Percentiles rank a stretch among this genome's conserved stretches.
Evolutionary conservation across 2,797 vertebrate genomes (phyloP).

Genomic region (Coreius guichenoti): DNA sequence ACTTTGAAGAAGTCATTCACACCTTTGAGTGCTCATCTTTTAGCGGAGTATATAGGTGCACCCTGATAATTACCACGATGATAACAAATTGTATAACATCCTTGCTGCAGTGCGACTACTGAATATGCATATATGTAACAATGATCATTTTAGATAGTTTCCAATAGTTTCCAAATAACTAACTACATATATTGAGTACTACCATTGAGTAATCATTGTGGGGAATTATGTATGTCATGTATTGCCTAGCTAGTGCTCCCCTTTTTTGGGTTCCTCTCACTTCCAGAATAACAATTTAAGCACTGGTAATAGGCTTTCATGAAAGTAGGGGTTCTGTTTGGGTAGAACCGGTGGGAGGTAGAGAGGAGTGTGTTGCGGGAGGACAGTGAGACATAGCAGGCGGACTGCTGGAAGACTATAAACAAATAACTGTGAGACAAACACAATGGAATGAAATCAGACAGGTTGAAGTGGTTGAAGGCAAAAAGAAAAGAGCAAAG

Average conservation of each 20-base stretch:
- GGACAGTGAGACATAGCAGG: slow-evolving; percentile 27
- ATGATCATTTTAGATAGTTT: neutral
- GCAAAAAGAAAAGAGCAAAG: slow-evolving; percentile 14
- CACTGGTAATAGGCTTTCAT: neutral
- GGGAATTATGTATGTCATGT: neutral
- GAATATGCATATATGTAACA: slow-evolving; percentile 14
- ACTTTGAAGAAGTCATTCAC: slow-evolving; percentile 7
- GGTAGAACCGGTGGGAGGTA: neutral
- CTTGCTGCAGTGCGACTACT: neutral
- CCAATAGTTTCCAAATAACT: neutral
- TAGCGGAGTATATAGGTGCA: neutral
- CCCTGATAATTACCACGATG: slow-evolving; percentile 10
- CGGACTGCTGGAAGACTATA: slow-evolving; percentile 27
- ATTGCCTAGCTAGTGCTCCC: neutral
- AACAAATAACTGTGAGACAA: slow-evolving; percentile 33
- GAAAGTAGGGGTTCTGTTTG: slow-evolving; percentile 9
- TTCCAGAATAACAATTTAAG: neutral
- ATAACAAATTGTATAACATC: slow-evolving; percentile 18
- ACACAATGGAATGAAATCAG: slow-evolving; percentile 25
- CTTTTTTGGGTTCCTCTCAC: neutral
- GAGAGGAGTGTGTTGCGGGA: slow-evolving; percentile 13
- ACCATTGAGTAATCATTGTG: neutral
- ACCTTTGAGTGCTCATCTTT: slow-evolving; percentile 16
- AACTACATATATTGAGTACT: neutral
- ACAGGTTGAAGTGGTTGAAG: slow-evolving; percentile 16